Percentiles rank a stretch among this genome's conserved stretches.
Evolutionary conservation across 2,113 vertebrate genomes (phyloP).

Genomic region (Marmota monax): DNA sequence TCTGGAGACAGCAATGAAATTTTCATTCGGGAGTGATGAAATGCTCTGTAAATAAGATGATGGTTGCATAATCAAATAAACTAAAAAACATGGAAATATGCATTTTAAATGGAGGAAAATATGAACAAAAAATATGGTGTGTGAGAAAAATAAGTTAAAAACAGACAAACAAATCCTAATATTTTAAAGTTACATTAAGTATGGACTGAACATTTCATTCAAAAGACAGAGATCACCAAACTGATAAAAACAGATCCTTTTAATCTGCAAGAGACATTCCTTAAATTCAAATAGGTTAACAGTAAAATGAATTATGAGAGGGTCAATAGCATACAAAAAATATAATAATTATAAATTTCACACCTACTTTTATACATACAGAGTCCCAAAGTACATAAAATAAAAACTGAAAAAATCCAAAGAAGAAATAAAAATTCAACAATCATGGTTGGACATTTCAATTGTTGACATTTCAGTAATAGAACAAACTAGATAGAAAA

Average conservation of each 20-base stretch:
- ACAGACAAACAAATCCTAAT: background rate
- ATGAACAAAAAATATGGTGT: background rate
- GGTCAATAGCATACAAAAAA: background rate
- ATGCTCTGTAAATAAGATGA: background rate
- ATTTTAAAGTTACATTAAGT: background rate
- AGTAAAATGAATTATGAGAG: background rate
- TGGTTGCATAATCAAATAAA: background rate
- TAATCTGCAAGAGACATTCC: background rate
- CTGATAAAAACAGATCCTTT: background rate
- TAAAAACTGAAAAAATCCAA: background rate
- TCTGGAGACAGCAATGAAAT: background rate
- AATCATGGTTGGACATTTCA: background rate
- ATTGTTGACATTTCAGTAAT: background rate
- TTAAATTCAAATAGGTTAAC: background rate
- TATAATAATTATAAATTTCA: background rate
- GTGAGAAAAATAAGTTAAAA: background rate
- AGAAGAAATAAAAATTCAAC: background rate
- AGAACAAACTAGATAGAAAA: background rate
- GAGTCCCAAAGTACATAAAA: background rate
- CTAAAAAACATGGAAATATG: background rate
- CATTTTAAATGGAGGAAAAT: background rate
- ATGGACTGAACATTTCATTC: background rate
- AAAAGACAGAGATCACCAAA: background rate
- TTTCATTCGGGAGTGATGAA: background rate
- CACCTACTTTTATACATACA: no score